Evolutionary conservation across 1,140 invertebrate species (phyloP), one percentile per base, ranked within the genome.

Genomic region (Zophobas atratus): DNA sequence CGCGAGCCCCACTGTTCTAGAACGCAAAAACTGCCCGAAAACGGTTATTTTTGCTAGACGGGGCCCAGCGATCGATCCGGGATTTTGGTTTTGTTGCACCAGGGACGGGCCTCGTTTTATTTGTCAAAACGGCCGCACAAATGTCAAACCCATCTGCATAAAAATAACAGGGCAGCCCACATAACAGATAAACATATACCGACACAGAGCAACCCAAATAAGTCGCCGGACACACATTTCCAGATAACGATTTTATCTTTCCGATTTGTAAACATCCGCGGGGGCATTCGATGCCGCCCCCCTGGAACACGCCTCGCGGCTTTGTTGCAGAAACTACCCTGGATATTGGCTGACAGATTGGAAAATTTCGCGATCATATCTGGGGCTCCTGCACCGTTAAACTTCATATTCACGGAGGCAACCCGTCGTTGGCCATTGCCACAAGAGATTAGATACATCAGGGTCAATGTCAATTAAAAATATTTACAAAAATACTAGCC

Each of bases 131-230:
- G 46, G 34, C 49, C n/a, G 49, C 6, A 51, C 49, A 77, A 77
- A 74, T 77, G 76, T 77, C 76, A 77, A 8, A 71, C 67, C 32
- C 46, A 71, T 71, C 43, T 48, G 67, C 57, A 76, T 80, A 79
- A 81, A 81, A 79, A 81, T 77, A 77, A 80, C 79, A 78, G 77
- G 75, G 60, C 75, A 71, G 76, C 75, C 79, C 76, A 77, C 76
- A 80, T 77, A 73, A 32, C 60, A 53, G 77, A 76, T 76, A 71
- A 77, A 77, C 63, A 49, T 51, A 70, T 55, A 74, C 49, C 49
- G 49, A 51, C 71, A 74, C 51, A 74, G 35, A 48, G 32, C 73
- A 76, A 76, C 75, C 75, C 49, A 67, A 70, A 76, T 76, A 70
- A 53, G 57, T 76, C 48, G 71, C 71, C 55, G 71, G 55, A 48